Base-by-base conservation (phyloP, 35 echinoderm and acorn worm species). In the Anneissia japonica region DNA sequence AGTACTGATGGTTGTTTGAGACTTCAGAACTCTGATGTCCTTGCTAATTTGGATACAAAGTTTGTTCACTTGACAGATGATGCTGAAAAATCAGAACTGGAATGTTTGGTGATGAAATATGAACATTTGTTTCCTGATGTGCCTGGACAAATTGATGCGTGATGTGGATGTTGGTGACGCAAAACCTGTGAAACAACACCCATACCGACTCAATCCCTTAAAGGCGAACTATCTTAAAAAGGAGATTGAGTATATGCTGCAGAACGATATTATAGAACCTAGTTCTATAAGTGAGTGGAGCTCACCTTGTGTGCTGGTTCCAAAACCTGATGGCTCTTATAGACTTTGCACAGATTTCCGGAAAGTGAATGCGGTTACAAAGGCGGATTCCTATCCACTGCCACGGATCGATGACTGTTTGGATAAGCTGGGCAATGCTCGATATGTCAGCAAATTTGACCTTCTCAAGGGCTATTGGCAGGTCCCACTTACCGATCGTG, bases 401-500 rank as follows among this genome's bases (percentile, higher is more conserved):
- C 74, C 74, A 29, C 26, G 74, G 33, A 76, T 76, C 29, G n/a
- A 76, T 29, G 74, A 76, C 33, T 76, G 74, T 76, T 10, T 76
- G 26, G 74, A 76, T 76, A 76, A 32, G 33, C 9, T 76, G 26
- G 74, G 74, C 26, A 76, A 76, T 10, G 7, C 74, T 13, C 26
- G 5, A 6, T 76, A 76, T 76, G 74, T 76, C 26, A 76, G 23
- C 74, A 76, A 76, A 28, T 29, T 76, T 13, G 74, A 76, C 33
- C 74, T 76, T 28, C 33, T 76, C 23, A 76, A 76, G 6, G 74
- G 74, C 23, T 76, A 76, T 76, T 76, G 74, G 74, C 74, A 76
- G 33, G 74, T 76, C 74, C 74, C 74, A 76, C n/a, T 76, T 23
- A 76, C 74, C 9, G 74, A 76, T 76, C 26, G n/a, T 10, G 74